Percentiles rank a stretch among this genome's conserved stretches.
phyloP scores from a whole-genome alignment of 35 echinoderm and acorn worm species.

The Anneissia japonica region DNA sequence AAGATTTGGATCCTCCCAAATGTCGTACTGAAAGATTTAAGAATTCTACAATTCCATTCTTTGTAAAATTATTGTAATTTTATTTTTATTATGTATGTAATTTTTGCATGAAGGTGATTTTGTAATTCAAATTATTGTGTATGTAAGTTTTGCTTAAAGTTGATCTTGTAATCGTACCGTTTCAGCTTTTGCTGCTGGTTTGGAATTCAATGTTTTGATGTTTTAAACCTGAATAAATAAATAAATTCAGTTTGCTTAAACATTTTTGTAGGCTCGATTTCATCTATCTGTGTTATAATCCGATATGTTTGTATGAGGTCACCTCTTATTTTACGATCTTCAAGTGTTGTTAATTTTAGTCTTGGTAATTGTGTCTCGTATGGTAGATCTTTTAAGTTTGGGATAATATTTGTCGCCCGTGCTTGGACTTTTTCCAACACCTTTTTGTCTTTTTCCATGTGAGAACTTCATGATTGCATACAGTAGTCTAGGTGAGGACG shows the following conservation, averaged over 20 bases:
- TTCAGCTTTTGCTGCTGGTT: too few relatives aligned
- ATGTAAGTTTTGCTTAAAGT: too few relatives aligned
- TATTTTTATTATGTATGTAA: too few relatives aligned
- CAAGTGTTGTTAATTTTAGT: background rate
- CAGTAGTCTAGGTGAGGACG: background rate
- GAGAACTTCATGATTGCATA: background rate
- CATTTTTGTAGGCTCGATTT: background rate
- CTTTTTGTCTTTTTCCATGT: background rate
- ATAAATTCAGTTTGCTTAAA: background rate
- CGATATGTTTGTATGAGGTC: background rate
- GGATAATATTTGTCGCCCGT: background rate
- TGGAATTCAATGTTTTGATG: too few relatives aligned
- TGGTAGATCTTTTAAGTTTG: background rate
- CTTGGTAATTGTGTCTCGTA: background rate
- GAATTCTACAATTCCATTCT: too few relatives aligned
- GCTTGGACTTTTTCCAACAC: slow-evolving; percentile 6
- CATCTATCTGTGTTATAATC: background rate
- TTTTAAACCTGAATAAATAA: too few relatives aligned
- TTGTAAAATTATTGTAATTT: too few relatives aligned
- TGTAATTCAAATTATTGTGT: too few relatives aligned
- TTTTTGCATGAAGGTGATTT: too few relatives aligned
- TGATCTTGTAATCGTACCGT: too few relatives aligned
- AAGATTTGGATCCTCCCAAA: too few relatives aligned
- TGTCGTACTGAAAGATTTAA: too few relatives aligned
- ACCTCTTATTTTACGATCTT: background rate